Base-by-base conservation (phyloP, 1,140 invertebrate genomes). In the Scaptomyza hsui region DNA sequence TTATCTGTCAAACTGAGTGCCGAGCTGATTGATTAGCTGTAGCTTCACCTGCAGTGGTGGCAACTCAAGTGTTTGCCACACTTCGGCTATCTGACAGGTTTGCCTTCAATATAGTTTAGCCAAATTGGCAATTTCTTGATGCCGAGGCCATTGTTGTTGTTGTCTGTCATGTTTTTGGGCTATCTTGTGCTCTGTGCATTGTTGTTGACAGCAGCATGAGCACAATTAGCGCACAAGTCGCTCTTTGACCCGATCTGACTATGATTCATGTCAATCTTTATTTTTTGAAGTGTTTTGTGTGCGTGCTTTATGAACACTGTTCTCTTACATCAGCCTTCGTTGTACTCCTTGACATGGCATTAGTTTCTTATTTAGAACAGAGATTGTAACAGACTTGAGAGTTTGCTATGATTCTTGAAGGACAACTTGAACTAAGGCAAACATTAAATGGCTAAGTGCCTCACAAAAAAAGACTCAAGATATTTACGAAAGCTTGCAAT, bases 11-110 rank as follows among this genome's bases (percentile, higher is more conserved):
- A 48, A 13, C 49, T 42, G 29, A 12, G 6, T 15, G 7, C 2
- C n/a, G 19, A 32, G n/a, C 52, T 85, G 80, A 83, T 83, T 79
- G 80, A 85, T 83, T 83, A 60, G 77, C 75, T 62, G 61, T 44
- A 63, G 72, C 75, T 60, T 69, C 71, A 61, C 79, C 49, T 48
- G 60, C 19, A 3, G 4, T 4, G 19, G 53, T 29, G 72, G 57
- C 72, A 71, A 53, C 6, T 21, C 37, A 73, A 78, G 75, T 78
- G 70, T 49, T 73, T 77, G 35, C 47, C 59, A 62, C 45, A 44
- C 35, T 69, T 59, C 12, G 32, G 32, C 7, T 70, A 64, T 61
- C 45, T 61, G 57, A 35, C 32, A 49, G 15, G 4, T 39, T 49
- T 32, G 15, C 26, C 55, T 12, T 15, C 39, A 21, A 35, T 39